These are phyloP conservation scores for Rousettus madagascariensis DNA, from an alignment of 2,797 vertebrate species.

Conservation along the genomic window DNA sequence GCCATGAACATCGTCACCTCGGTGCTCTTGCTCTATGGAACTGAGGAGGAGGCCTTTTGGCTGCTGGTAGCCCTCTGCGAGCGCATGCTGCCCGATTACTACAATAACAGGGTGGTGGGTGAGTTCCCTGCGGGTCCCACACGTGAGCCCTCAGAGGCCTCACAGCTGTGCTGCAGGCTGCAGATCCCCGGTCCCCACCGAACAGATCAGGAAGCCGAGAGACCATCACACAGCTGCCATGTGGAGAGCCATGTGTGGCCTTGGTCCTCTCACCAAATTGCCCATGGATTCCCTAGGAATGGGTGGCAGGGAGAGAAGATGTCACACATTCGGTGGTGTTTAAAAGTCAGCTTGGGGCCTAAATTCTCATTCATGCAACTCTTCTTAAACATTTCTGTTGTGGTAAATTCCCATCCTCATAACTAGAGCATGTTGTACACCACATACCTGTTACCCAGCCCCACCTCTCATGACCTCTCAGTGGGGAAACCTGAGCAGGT, in stretches of 20 bases:
- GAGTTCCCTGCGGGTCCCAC: slow-evolving; percentile 73
- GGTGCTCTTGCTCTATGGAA: slow-evolving; percentile 94
- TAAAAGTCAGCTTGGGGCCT: neutral
- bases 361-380: neutral
- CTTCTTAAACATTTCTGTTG: neutral
- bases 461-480: neutral
- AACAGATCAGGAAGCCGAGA: neutral
- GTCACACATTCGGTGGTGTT: neutral
- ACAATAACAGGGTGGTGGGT: slow-evolving; percentile 98
- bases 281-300: neutral
- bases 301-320: neutral
- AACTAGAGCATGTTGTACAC: neutral
- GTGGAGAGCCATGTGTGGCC: neutral
- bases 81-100: slow-evolving; percentile 97
- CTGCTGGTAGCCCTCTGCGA: slow-evolving; percentile 97
- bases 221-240: neutral
- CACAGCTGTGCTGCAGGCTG: fast-evolving
- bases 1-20: slow-evolving; percentile 99
- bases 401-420: neutral
- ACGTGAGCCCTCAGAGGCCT: fast-evolving
- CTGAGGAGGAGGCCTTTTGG: slow-evolving; percentile 98
- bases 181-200: fast-evolving
- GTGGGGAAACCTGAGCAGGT: neutral
- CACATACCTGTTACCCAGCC: neutral
- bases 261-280: fast-evolving